Conservation (phyloP, 1,140 invertebrate genomes). For the Drosophila seguyi region DNA sequence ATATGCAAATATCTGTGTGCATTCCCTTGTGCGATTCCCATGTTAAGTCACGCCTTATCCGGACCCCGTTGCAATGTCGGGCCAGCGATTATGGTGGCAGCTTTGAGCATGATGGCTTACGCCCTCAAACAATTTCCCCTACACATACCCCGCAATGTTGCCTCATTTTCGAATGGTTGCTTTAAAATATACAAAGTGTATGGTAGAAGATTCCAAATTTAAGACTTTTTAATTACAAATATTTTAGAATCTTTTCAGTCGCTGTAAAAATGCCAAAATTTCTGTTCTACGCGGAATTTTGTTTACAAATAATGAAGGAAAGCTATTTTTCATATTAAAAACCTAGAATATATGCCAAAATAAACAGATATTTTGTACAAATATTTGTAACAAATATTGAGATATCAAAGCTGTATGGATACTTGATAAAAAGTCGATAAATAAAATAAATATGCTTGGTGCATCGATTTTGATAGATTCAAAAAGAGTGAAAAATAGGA, state of each 20-base stretch:
- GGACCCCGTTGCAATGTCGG: slow-evolving; percentile 34
- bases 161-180: background rate
- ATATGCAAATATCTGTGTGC: slow-evolving; percentile 39
- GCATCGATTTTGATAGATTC: background rate
- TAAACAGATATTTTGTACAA: background rate
- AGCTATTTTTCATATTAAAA: background rate
- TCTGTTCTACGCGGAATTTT: background rate
- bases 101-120: slow-evolving; percentile 9
- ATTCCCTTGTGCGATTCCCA: slow-evolving; percentile 29
- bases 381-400: too few relatives aligned
- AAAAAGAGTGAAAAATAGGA: background rate
- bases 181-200: background rate
- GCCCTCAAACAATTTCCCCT: slow-evolving; percentile 13
- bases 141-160: background rate
- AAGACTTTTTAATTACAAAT: background rate
- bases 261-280: background rate
- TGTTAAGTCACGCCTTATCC: slow-evolving; percentile 31
- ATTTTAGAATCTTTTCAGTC: background rate
- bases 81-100: slow-evolving; percentile 18
- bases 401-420: too few relatives aligned
- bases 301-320: background rate
- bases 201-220: too few relatives aligned
- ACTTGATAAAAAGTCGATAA: background rate
- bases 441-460: background rate
- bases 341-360: background rate